Evolutionary conservation across 1,140 invertebrate species (phyloP).

Genomic region (Probaryconus sp.): DNA sequence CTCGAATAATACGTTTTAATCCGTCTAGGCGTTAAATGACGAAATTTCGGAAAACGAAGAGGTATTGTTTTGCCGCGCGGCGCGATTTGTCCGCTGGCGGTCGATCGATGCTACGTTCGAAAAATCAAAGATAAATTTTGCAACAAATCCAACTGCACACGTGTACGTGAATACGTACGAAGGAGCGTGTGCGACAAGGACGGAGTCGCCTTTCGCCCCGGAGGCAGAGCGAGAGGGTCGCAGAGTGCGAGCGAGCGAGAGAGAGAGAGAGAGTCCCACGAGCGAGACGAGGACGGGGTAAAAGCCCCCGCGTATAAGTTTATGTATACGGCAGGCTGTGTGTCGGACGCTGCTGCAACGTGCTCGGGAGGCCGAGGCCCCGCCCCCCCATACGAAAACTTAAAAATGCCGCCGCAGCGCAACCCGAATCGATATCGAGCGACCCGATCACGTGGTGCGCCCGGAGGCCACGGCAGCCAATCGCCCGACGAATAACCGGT

Average conservation of each 20-base stretch:
- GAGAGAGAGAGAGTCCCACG: neutral
- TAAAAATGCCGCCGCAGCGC: constrained; percentile 87
- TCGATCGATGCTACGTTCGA: constrained; percentile 54
- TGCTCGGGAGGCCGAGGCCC: constrained; percentile 70
- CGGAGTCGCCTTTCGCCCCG: no score
- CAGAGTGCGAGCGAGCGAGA: neutral
- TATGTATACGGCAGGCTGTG: constrained; percentile 30
- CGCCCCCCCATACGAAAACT: constrained; percentile 78
- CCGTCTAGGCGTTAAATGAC: constrained; percentile 18
- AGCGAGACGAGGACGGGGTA: constrained; percentile 11
- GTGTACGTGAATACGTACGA: constrained; percentile 9
- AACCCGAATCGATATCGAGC: constrained; percentile 85
- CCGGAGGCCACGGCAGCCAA: constrained; percentile 76
- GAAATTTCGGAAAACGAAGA: constrained; percentile 34
- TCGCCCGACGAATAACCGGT: constrained; percentile 35
- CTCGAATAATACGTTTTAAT: constrained; percentile 15
- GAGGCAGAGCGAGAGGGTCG: neutral
- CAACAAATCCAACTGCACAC: constrained; percentile 39
- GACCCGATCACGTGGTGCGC: constrained; percentile 80
- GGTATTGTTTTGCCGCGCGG: constrained; percentile 32
- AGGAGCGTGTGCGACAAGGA: neutral
- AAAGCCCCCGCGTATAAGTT: constrained; percentile 36
- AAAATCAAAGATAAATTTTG: constrained; percentile 60
- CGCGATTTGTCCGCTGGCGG: constrained; percentile 44
- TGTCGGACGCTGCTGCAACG: constrained; percentile 67